Percentiles rank a stretch among this genome's conserved stretches.
phyloP scores from a whole-genome alignment of 2,113 vertebrate species.

The Noturus placidus region DNA sequence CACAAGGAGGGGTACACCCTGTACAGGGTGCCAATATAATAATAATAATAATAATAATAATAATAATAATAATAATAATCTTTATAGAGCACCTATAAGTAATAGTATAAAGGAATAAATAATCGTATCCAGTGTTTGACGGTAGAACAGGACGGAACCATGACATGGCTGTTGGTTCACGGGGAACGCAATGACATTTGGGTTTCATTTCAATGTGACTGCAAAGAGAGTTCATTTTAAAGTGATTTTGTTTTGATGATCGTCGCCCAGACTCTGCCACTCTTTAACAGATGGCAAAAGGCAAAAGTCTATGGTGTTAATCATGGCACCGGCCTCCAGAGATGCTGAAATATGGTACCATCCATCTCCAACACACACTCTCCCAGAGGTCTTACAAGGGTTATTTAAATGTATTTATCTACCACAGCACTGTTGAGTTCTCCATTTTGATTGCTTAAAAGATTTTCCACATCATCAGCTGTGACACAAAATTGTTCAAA shows the following conservation, averaged over 20 bases:
- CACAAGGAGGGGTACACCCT: too few species aligned
- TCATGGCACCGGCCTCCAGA: slow-evolving; percentile 1
- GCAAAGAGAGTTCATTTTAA: not conserved
- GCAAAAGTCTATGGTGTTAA: not conserved
- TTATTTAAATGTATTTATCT: not conserved
- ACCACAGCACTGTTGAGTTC: not conserved
- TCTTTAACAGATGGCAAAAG: not conserved
- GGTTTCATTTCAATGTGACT: not conserved
- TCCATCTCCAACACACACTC: not conserved
- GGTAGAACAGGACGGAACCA: not conserved
- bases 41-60: too few species aligned
- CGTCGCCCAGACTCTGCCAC: not conserved
- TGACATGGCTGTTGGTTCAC: not conserved
- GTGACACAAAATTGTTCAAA: not conserved
- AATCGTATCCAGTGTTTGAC: not conserved
- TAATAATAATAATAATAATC: too few species aligned
- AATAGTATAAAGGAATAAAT: not conserved
- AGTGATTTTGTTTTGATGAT: not conserved
- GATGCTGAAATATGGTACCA: not conserved
- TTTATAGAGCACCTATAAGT: too few species aligned
- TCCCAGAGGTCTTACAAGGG: not conserved
- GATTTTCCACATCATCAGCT: not conserved
- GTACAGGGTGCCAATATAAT: too few species aligned
- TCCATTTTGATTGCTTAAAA: not conserved
- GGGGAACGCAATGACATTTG: not conserved